These are phyloP conservation scores for Muntiacus muntjak DNA, from an alignment of 2,113 vertebrate genomes.

Conservation along the genomic window DNA sequence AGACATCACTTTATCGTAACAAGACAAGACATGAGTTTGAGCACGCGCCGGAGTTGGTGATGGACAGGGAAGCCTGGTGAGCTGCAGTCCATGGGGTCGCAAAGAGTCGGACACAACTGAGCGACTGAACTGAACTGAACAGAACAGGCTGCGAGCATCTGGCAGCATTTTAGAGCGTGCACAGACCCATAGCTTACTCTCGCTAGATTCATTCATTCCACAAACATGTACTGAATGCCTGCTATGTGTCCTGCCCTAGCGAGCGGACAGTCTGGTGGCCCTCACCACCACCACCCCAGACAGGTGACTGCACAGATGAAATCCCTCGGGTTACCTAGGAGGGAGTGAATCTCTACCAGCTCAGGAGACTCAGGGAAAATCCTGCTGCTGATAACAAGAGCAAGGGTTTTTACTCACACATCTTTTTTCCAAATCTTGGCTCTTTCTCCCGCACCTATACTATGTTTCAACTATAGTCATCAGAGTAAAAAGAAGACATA, in stretches of 20 bases:
- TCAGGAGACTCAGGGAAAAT: neutral
- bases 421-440: neutral
- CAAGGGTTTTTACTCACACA: neutral
- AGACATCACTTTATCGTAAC: rapidly evolving
- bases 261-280: neutral
- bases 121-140: neutral
- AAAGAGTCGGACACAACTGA: neutral
- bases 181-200: too few relatives aligned
- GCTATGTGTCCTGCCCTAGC: neutral
- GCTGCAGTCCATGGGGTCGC: neutral
- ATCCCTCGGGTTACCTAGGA: neutral
- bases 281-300: neutral
- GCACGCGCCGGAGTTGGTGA: neutral
- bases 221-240: neutral
- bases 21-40: neutral
- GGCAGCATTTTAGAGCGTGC: neutral
- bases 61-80: neutral
- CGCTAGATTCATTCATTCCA: neutral
- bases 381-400: neutral
- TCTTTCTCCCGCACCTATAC: neutral
- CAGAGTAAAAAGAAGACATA: neutral
- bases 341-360: neutral
- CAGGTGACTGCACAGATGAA: neutral
- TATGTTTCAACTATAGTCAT: neutral
- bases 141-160: too few relatives aligned